Evolutionary conservation across 2,113 vertebrate genomes (phyloP).

Genomic region (Coreoperca whiteheadi): DNA sequence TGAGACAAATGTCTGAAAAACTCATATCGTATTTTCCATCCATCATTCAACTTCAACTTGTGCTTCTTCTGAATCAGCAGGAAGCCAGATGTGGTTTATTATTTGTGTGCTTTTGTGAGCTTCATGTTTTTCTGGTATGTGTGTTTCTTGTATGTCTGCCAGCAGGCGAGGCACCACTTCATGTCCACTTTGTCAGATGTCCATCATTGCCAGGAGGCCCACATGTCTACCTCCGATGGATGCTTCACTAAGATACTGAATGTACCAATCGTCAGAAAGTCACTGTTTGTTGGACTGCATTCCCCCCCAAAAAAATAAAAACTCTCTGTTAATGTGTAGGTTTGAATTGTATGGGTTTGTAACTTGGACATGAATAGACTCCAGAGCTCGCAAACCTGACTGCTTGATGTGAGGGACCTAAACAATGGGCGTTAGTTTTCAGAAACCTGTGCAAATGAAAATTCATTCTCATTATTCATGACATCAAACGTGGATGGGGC

Average conservation of each 20-base stretch:
- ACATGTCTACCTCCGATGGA: neutral
- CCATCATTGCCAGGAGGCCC: conserved; percentile 23
- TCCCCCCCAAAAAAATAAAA: conserved; percentile 7
- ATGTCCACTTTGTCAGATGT: conserved; percentile 46
- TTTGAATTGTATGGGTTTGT: conserved; percentile 34
- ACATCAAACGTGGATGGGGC: conserved; percentile 86
- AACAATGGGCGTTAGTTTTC: conserved; percentile 76
- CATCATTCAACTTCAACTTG: neutral
- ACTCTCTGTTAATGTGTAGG: conserved; percentile 10
- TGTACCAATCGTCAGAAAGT: neutral
- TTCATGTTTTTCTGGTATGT: neutral
- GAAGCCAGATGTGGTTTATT: neutral
- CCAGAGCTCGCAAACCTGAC: conserved; percentile 48
- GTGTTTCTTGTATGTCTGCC: conserved; percentile 12
- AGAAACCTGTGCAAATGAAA: conserved; percentile 76
- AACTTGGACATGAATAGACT: conserved; percentile 47
- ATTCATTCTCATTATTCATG: conserved; percentile 84
- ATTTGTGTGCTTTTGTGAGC: conserved; percentile 12
- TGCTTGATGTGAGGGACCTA: conserved; percentile 62
- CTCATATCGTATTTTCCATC: neutral
- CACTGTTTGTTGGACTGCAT: neutral
- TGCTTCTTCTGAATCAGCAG: neutral
- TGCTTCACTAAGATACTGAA: conserved; percentile 12
- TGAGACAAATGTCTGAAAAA: neutral
- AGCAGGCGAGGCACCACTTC: conserved; percentile 20